Conservation (phyloP, 2,888 invertebrate genomes). For the Spatulosminthurus flaviceps region DNA sequence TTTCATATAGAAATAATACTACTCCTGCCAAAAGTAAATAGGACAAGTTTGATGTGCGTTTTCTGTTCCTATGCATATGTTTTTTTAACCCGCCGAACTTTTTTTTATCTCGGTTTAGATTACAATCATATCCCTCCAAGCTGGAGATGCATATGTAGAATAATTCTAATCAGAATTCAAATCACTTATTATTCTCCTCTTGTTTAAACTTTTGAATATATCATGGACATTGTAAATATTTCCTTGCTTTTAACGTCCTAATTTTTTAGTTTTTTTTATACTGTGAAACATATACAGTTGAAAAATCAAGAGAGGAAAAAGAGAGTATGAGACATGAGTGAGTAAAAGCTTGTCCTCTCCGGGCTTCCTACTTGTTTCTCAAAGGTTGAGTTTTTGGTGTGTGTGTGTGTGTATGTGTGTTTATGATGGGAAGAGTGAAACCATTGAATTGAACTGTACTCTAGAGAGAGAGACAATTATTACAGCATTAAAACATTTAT, state of each 20-base stretch:
- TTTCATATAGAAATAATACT: no score
- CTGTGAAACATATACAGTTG: not conserved
- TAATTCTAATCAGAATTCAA: slow-evolving; percentile 21
- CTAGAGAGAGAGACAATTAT: not conserved
- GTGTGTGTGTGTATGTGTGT: no score
- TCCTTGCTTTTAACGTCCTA: not conserved
- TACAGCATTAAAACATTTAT: slow-evolving; percentile 13
- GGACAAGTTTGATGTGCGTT: no score
- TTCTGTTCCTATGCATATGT: not conserved
- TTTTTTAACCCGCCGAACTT: not conserved
- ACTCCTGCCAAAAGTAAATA: not conserved
- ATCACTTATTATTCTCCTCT: slow-evolving; percentile 23
- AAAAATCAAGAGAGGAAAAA: no score
- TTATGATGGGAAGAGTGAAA: no score
- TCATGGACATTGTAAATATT: not conserved
- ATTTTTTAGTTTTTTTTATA: no score
- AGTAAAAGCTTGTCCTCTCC: no score
- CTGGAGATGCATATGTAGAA: slow-evolving; percentile 21
- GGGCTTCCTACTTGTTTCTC: no score
- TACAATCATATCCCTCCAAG: slow-evolving; percentile 30
- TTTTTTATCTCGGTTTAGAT: slow-evolving; percentile 21
- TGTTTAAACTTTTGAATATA: not conserved
- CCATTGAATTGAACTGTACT: not conserved
- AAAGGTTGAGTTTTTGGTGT: no score
- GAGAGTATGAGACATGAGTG: no score